These are phyloP conservation scores for Limnephilus auricula DNA, from an alignment of 2,888 invertebrate species.

Conservation along the genomic window DNA sequence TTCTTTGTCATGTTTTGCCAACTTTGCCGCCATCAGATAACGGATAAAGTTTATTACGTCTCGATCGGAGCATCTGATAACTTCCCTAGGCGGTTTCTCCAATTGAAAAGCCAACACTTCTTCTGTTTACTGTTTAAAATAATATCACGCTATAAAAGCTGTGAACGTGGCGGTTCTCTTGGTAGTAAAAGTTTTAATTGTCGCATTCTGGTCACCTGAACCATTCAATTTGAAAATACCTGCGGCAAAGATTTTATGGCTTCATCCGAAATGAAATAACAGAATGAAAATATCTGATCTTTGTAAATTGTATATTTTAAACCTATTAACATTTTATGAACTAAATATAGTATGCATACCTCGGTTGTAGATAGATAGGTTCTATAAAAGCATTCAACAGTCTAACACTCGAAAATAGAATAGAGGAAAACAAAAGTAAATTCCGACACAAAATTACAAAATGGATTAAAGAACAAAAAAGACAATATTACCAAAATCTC, in stretches of 20 bases:
- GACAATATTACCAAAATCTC: no score
- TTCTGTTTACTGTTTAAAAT: conserved; percentile 16
- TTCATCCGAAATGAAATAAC: background rate
- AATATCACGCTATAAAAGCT: conserved; percentile 1
- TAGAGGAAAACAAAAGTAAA: no score
- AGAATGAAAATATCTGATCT: background rate
- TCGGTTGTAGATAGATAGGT: no score
- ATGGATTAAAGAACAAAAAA: no score
- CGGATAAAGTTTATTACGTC: conserved; percentile 42
- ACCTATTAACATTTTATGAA: background rate
- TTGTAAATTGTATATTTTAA: background rate
- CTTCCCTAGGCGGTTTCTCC: background rate
- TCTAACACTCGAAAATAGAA: no score
- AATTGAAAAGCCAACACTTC: background rate
- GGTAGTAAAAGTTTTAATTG: background rate
- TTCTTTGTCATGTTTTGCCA: conserved; percentile 11
- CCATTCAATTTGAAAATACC: background rate
- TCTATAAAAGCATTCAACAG: no score
- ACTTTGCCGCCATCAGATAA: conserved; percentile 37
- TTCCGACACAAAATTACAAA: no score
- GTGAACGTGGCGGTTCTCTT: background rate
- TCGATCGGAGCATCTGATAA: conserved; percentile 17
- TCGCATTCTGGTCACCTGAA: background rate
- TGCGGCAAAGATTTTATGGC: background rate
- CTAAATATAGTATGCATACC: background rate